Percentiles rank a stretch among this genome's conserved stretches.
These are phyloP conservation scores for Bradynema listronoti DNA, from an alignment of 1,140 invertebrate species.

Conservation along the genomic window DNA sequence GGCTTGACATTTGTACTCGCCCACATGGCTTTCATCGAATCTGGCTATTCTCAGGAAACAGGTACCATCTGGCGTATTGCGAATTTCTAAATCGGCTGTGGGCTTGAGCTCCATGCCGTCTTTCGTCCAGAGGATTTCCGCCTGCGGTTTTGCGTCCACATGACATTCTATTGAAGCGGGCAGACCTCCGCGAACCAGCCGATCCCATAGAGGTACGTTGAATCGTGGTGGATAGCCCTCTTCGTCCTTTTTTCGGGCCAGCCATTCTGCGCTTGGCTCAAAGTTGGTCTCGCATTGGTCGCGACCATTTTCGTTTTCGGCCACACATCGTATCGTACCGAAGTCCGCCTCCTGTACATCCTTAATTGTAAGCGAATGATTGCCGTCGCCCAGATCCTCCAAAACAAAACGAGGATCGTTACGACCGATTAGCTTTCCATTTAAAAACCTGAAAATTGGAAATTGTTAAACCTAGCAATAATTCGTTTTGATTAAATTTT, in stretches of 20 bases:
- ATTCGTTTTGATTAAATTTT: no score
- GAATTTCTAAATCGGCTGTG: conserved; percentile 67
- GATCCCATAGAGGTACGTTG: conserved; percentile 57
- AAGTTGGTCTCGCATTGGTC: conserved; percentile 58
- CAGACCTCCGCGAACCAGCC: conserved; percentile 49
- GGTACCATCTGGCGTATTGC: conserved; percentile 72
- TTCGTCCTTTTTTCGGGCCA: conserved; percentile 18
- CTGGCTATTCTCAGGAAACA: conserved; percentile 82
- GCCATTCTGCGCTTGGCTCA: conserved; percentile 28
- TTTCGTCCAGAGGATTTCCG: conserved; percentile 59
- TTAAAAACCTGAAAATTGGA: no score
- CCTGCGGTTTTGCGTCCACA: conserved; percentile 55
- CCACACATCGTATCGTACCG: conserved; percentile 59
- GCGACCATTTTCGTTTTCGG: conserved; percentile 59
- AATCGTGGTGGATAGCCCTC: conserved; percentile 52
- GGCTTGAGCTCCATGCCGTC: conserved; percentile 69
- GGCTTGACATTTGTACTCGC: conserved; percentile 83
- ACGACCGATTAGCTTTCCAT: no score
- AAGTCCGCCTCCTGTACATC: conserved; percentile 59
- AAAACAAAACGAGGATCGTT: conserved; percentile 1
- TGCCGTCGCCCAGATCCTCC: not conserved
- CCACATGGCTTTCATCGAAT: conserved; percentile 80
- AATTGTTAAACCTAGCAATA: no score
- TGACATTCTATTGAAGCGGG: conserved; percentile 54
- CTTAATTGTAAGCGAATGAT: conserved; percentile 43